These are phyloP conservation scores for Watersipora subatra DNA, from an alignment of 1,140 invertebrate genomes.

Conservation along the genomic window DNA sequence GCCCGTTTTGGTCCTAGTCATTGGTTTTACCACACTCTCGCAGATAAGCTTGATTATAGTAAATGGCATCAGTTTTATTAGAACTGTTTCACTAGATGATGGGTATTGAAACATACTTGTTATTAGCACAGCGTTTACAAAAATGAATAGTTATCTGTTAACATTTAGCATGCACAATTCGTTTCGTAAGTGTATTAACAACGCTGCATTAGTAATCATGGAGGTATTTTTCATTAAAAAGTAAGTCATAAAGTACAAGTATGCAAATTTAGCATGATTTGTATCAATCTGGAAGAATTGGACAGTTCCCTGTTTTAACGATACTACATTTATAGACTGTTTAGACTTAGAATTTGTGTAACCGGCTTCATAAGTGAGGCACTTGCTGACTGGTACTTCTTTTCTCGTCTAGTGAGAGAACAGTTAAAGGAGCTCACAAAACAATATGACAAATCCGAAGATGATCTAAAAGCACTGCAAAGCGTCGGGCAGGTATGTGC, in stretches of 20 bases:
- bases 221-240: not conserved
- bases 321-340: not conserved
- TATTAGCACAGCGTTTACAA: no score
- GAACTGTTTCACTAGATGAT: no score
- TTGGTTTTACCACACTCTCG: no score
- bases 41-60: no score
- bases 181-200: not conserved
- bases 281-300: not conserved
- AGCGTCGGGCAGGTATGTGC: slow-evolving; percentile 75
- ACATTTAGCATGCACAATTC: not conserved
- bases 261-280: not conserved
- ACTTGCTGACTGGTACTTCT: not conserved
- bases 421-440: slow-evolving; percentile 92
- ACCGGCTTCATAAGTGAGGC: no score
- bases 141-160: not conserved
- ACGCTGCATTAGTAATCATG: not conserved
- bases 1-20: no score
- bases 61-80: no score
- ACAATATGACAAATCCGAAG: slow-evolving; percentile 98
- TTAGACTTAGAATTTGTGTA: not conserved
- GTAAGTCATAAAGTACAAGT: not conserved
- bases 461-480: slow-evolving; percentile 95
- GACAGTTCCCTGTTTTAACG: not conserved
- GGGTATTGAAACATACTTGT: slow-evolving; percentile 51
- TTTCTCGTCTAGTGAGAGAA: slow-evolving; percentile 64